Percentiles rank a stretch among this genome's conserved stretches.
Evolutionary conservation across 2,797 vertebrate species (phyloP).

Genomic region (Anomalospiza imberbis): DNA sequence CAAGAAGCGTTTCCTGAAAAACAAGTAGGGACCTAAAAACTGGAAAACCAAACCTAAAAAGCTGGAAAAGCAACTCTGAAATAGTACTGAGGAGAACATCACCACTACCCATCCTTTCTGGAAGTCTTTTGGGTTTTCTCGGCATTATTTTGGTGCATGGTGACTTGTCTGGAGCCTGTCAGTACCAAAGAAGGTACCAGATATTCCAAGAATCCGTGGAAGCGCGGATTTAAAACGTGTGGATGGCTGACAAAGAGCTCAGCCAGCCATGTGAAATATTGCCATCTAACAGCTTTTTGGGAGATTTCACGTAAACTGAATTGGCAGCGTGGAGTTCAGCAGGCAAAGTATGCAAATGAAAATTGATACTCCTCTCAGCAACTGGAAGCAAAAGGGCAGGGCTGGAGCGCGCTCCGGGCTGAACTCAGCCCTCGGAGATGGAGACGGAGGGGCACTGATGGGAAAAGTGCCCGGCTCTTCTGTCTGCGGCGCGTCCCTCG

Average conservation of each 20-base stretch:
- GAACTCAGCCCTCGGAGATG: neutral
- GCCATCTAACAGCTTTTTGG: slow-evolving; percentile 18
- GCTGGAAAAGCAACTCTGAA: neutral
- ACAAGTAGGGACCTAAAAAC: neutral
- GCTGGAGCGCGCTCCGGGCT: neutral
- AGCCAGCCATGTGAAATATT: neutral
- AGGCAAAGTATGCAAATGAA: slow-evolving; percentile 24
- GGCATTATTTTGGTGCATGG: neutral
- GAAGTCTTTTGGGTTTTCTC: neutral
- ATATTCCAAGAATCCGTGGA: neutral
- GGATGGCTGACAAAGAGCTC: slow-evolving; percentile 5
- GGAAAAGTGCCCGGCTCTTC: slow-evolving; percentile 6
- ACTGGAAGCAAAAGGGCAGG: neutral
- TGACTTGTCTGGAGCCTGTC: neutral
- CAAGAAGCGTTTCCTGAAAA: neutral
- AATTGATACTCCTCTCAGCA: slow-evolving; percentile 16
- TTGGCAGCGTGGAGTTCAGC: neutral
- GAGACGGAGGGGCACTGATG: neutral
- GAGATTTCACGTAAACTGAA: neutral
- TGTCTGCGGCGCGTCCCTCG: neutral
- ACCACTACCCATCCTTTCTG: neutral
- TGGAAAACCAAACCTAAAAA: neutral
- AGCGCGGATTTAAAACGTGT: neutral
- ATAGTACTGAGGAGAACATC: neutral
- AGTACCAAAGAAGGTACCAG: neutral